These are phyloP conservation scores for Mus spicilegus DNA, from an alignment of 2,113 vertebrate genomes.

Conservation along the genomic window DNA sequence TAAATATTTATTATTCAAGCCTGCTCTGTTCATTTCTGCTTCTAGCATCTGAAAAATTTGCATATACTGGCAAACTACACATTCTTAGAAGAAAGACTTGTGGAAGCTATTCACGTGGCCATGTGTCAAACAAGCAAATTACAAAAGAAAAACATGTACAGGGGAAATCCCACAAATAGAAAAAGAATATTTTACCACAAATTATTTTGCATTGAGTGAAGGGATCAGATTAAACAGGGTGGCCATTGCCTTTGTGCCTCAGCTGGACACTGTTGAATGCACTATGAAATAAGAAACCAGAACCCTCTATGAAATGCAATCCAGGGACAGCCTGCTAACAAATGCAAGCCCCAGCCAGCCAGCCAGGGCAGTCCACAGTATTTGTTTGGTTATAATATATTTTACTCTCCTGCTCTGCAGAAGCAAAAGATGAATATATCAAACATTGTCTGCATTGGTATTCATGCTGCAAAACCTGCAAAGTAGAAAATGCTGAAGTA, in stretches of 20 bases:
- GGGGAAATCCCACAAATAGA: conserved; percentile 24
- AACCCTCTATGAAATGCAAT: neutral
- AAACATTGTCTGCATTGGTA: conserved; percentile 55
- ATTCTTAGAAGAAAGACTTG: conserved; percentile 42
- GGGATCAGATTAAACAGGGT: conserved; percentile 34
- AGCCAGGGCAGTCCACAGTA: neutral
- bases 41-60: conserved; percentile 18
- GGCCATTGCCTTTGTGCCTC: neutral
- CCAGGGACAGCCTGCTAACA: conserved; percentile 16
- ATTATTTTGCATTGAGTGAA: conserved; percentile 47
- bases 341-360: neutral
- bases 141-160: conserved; percentile 68
- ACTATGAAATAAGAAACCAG: neutral
- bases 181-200: conserved; percentile 64
- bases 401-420: conserved; percentile 44
- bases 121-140: conserved; percentile 55
- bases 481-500: conserved; percentile 39
- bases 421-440: conserved; percentile 55
- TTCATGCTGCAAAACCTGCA: conserved; percentile 8
- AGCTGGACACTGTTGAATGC: neutral
- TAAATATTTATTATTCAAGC: neutral
- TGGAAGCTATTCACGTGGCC: neutral
- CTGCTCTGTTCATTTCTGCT: conserved; percentile 29
- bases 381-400: neutral
- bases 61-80: conserved; percentile 38